Evolutionary conservation across 2,797 vertebrate genomes (phyloP), one percentile per base, ranked within the genome.

Genomic region (Coluber constrictor): DNA sequence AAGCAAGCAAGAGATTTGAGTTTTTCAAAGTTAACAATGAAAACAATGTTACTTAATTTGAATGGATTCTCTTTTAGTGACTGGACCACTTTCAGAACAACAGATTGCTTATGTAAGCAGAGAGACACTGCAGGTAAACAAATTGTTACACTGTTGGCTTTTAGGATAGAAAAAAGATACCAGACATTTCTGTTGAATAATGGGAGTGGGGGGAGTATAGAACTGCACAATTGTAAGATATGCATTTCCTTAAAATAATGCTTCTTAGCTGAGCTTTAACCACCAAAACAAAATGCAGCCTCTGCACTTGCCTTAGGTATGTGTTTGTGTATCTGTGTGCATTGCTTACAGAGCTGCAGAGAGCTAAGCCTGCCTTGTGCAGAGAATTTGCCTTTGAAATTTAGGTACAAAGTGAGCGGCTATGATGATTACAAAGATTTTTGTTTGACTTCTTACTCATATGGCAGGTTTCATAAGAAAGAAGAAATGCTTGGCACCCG

Each of bases 71-170:
- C 63, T 97, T 97, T 60, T 95, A 99, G 99, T 99, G 95, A 99
- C 99, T 1, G 99, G 99, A 95, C 99, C 99, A 94, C 97, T 99
- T 92, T 98, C 98, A 94, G 99, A 99, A 97, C 98, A 98, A 57
- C 99, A 99, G 97, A 99, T 99, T 96, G 99, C 99, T 29, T 99
- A 99, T 96, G 99, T 99, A 97, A 99, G 98, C 95, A 98, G 99
- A 97, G 99, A 99, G 98, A 99, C 99, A 95, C 98, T 99, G 95
- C 99, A 99, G 99, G 99, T 99, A 98, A 93, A 79, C 94, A 86
- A 88, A 54, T 32, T 87, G 63, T 89, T 89, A 91, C 88, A 57
- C 43, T 94, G 25, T 32, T 92, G 63, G 25, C 16, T 92, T 90
- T 63, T 86, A 16, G 37, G 8, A 6, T 89, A 54, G 66, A 95